Evolutionary conservation across 2,113 vertebrate genomes (phyloP).

Genomic region (Spilogale gracilis): DNA sequence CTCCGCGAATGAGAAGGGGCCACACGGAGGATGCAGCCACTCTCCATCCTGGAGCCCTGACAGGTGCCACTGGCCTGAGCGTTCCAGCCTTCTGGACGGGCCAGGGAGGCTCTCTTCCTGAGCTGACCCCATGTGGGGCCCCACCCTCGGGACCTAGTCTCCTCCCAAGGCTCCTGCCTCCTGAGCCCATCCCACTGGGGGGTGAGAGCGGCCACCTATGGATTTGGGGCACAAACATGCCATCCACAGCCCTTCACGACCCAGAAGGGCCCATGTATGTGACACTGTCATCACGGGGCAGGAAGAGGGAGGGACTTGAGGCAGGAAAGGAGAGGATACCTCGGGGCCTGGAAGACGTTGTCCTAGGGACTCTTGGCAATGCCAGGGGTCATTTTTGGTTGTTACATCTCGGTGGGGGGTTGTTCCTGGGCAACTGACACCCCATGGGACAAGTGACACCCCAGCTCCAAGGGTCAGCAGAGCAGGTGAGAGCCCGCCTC

Average conservation of each 20-base stretch:
- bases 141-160: neutral
- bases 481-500: neutral
- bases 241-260: too few species aligned
- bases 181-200: neutral
- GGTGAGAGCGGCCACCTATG: neutral
- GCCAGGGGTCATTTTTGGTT: neutral
- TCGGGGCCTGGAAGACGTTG: accelerated
- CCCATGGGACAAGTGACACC: accelerated
- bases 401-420: accelerated
- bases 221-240: too few species aligned
- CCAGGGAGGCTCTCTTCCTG: neutral
- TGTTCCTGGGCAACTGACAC: accelerated
- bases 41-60: neutral
- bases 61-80: neutral
- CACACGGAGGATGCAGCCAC: neutral
- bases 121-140: neutral
- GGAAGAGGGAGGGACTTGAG: neutral
- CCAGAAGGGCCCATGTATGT: neutral
- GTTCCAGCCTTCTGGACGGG: neutral
- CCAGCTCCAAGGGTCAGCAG: accelerated
- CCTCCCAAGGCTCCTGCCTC: neutral
- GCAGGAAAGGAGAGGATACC: accelerated
- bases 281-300: accelerated
- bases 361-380: accelerated
- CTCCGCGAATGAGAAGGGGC: neutral